phyloP scores from a whole-genome alignment of 2,113 vertebrate genomes.

The Opisthocomus hoazin region DNA sequence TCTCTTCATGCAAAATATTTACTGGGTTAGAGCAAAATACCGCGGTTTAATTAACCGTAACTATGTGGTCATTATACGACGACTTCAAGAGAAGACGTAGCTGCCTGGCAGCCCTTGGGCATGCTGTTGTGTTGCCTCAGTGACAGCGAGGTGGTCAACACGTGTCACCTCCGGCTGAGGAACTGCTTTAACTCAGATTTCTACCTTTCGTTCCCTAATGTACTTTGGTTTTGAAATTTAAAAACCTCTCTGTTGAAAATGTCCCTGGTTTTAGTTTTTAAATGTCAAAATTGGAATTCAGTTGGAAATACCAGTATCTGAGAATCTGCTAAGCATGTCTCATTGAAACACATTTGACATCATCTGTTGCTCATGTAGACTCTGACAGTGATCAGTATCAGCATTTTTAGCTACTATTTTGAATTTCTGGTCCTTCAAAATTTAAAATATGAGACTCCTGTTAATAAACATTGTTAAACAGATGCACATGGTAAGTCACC shows the following conservation, averaged over 20 bases:
- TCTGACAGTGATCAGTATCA: background rate
- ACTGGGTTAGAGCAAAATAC: background rate
- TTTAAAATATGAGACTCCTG: background rate
- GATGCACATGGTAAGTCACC: background rate
- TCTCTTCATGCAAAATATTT: background rate
- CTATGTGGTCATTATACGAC: background rate
- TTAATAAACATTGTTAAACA: background rate
- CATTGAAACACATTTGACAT: background rate
- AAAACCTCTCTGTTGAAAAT: background rate
- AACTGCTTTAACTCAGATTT: background rate
- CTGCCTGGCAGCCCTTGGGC: background rate
- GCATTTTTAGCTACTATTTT: background rate
- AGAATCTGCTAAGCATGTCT: background rate
- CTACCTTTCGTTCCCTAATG: background rate
- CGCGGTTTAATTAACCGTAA: background rate
- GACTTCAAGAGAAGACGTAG: background rate
- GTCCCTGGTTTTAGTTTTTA: background rate
- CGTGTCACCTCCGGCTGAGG: background rate
- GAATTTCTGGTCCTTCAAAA: background rate
- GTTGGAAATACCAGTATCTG: background rate
- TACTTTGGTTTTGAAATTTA: background rate
- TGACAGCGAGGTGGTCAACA: background rate
- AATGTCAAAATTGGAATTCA: background rate
- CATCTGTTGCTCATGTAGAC: rapidly evolving
- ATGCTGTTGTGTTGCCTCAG: background rate